These are phyloP conservation scores for Cichlasoma orientale DNA, from an alignment of 2,797 vertebrate species.

Conservation along the genomic window DNA sequence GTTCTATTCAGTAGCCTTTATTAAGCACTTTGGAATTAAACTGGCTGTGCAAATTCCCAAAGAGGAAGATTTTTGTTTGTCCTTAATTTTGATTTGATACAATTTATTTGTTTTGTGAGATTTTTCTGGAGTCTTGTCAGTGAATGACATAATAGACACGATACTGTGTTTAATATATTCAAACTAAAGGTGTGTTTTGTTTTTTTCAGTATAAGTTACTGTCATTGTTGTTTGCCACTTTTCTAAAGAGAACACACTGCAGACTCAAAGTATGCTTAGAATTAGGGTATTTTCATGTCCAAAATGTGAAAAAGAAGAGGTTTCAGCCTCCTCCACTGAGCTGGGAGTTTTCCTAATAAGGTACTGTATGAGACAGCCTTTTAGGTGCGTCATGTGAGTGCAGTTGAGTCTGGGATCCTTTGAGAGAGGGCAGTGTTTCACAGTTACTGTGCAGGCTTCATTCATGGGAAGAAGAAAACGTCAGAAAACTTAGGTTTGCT, in stretches of 20 bases:
- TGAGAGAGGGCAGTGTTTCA: conserved; percentile 28
- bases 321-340: background rate
- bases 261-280: background rate
- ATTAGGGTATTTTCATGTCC: background rate
- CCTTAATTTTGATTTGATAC: background rate
- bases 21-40: background rate
- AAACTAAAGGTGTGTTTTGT: background rate
- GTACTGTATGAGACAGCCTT: conserved; percentile 31
- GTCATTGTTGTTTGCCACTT: background rate
- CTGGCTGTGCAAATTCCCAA: background rate
- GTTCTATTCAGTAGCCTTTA: background rate
- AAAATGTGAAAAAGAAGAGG: background rate
- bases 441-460: background rate
- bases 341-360: conserved; percentile 57
- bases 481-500: background rate
- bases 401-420: conserved; percentile 2
- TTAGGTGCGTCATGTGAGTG: conserved; percentile 20
- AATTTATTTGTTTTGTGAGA: background rate
- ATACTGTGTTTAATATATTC: background rate
- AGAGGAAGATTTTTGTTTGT: background rate
- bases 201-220: background rate
- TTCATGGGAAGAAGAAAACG: background rate
- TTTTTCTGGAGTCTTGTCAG: background rate
- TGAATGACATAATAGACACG: background rate
- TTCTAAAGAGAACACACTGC: background rate